A percentile compares a stretch with the other conserved stretches of the same genome.
phyloP scores from a whole-genome alignment of 2,113 vertebrate genomes.

The Rostratula benghalensis region DNA sequence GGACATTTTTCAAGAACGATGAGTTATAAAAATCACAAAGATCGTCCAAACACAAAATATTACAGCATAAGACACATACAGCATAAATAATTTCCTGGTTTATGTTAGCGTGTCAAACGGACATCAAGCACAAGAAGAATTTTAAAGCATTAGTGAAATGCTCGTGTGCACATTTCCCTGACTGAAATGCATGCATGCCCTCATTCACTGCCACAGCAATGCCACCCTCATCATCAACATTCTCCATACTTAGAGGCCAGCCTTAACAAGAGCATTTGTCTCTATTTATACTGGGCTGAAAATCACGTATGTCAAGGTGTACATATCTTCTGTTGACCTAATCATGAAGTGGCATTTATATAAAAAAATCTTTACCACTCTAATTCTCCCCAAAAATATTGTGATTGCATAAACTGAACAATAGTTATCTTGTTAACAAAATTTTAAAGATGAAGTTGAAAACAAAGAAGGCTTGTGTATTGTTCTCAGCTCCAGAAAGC shows the following conservation, averaged over 20 bases:
- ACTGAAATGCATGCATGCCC: not conserved
- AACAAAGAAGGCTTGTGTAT: not conserved
- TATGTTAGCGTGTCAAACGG: not conserved
- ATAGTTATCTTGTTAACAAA: not conserved
- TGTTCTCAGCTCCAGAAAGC: conserved; percentile 22
- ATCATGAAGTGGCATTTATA: not conserved
- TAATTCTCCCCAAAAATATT: not conserved
- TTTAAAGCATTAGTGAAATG: not conserved
- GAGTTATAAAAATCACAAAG: conserved; percentile 23
- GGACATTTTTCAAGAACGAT: not conserved
- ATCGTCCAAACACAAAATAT: not conserved
- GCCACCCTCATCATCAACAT: not conserved
- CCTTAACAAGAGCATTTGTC: not conserved
- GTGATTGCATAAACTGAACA: not conserved
- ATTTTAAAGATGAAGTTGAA: not conserved
- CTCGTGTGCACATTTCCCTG: not conserved
- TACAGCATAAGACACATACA: conserved; percentile 19
- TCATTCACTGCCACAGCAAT: conserved; percentile 58
- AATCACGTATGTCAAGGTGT: not conserved
- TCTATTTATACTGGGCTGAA: not conserved
- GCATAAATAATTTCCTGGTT: not conserved
- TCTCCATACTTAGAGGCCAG: not conserved
- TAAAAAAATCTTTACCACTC: not conserved
- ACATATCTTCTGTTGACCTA: not conserved
- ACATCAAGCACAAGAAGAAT: not conserved